Percentiles rank a stretch among this genome's conserved stretches.
Evolutionary conservation across 2,113 vertebrate genomes (phyloP).

Genomic region (Lagopus muta): DNA sequence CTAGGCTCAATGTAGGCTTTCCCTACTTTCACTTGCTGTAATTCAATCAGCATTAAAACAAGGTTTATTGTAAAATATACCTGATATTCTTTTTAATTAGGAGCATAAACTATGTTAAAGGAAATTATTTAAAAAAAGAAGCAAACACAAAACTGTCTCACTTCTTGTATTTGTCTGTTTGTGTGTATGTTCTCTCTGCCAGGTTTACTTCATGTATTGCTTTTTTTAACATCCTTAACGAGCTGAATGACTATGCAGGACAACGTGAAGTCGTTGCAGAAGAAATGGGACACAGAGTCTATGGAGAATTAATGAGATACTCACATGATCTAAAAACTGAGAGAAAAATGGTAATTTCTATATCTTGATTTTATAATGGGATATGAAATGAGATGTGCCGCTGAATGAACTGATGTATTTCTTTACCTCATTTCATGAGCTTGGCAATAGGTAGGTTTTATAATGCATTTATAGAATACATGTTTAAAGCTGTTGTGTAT

Average conservation of each 20-base stretch:
- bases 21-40: conserved; percentile 37
- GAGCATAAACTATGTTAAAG: background rate
- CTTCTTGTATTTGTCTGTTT: conserved; percentile 24
- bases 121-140: background rate
- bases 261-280: conserved; percentile 98
- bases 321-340: conserved; percentile 94
- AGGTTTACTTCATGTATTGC: conserved; percentile 96
- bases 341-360: conserved; percentile 91
- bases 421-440: background rate
- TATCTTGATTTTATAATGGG: background rate
- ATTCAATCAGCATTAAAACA: conserved; percentile 26
- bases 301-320: conserved; percentile 95
- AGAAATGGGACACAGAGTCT: conserved; percentile 95
- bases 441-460: background rate
- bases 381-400: background rate
- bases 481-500: background rate
- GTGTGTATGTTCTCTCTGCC: conserved; percentile 48
- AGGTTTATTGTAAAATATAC: background rate
- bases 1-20: conserved; percentile 54
- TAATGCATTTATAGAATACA: background rate
- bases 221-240: conserved; percentile 95
- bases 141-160: background rate
- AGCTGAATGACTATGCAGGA: conserved; percentile 96
- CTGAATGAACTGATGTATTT: background rate
- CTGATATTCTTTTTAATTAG: background rate